Evolutionary conservation across 2,113 vertebrate genomes (phyloP).

Genomic region (Aptenodytes patagonicus): DNA sequence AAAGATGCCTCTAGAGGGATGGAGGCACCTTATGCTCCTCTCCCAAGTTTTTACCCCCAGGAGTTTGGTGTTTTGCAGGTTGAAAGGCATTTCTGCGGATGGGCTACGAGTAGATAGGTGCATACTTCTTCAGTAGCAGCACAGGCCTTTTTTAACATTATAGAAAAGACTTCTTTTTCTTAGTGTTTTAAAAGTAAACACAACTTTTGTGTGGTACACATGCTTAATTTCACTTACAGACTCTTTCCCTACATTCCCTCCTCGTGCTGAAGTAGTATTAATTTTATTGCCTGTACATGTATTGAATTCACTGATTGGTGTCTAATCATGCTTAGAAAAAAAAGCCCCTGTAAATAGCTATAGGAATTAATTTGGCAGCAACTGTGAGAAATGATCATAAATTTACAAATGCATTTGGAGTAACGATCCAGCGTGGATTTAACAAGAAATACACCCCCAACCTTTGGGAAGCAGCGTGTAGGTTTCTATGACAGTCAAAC

Average conservation of each 20-base stretch:
- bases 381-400: constrained; percentile 3
- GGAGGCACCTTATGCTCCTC: neutral
- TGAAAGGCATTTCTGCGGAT: neutral
- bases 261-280: constrained; percentile 30
- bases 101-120: neutral
- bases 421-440: neutral
- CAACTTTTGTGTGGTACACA: constrained; percentile 2
- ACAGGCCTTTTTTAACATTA: neutral
- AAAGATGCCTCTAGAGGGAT: neutral
- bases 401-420: constrained; percentile 1
- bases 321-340: constrained; percentile 8
- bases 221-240: constrained; percentile 26
- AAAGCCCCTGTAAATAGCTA: constrained; percentile 48
- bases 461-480: neutral
- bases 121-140: neutral
- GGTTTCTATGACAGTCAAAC: neutral
- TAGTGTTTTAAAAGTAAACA: constrained; percentile 16
- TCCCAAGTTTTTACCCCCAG: neutral
- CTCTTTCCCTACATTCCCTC: neutral
- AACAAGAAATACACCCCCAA: neutral
- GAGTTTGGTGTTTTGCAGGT: neutral
- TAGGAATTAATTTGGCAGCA: constrained; percentile 50
- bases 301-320: constrained; percentile 30
- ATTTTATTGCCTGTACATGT: constrained; percentile 30
- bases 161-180: neutral